Percentiles rank a stretch among this genome's conserved stretches.
Evolutionary conservation across 2,888 invertebrate genomes (phyloP).

Genomic region (Cybosia mesomella): DNA sequence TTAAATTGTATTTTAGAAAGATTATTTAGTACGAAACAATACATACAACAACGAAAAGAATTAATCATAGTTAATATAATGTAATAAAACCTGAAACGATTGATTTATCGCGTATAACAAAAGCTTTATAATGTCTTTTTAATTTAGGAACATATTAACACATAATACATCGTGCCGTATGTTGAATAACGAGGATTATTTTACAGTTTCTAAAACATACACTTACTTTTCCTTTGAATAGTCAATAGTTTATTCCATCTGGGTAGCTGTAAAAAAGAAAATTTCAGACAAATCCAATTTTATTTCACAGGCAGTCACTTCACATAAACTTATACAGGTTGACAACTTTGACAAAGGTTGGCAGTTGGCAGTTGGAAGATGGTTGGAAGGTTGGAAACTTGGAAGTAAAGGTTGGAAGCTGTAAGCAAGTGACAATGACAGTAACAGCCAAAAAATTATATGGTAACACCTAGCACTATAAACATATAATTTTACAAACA

Average conservation of each 20-base stretch:
- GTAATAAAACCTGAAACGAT: neutral
- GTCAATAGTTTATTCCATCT: slow-evolving; percentile 44
- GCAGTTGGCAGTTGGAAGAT: slow-evolving; percentile 1
- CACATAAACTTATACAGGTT: slow-evolving; percentile 6
- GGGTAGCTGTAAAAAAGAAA: slow-evolving; percentile 25
- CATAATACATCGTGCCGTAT: neutral
- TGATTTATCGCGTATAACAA: neutral
- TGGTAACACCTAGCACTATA: too few relatives aligned
- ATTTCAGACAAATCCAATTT: slow-evolving; percentile 26
- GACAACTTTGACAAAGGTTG: slow-evolving; percentile 30
- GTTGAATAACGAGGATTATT: neutral
- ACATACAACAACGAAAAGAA: neutral
- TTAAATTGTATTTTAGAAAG: neutral
- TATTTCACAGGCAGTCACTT: slow-evolving; percentile 31
- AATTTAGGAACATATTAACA: neutral
- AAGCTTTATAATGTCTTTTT: neutral
- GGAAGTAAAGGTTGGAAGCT: slow-evolving; percentile 14
- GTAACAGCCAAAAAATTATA: too few relatives aligned
- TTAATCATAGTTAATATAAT: neutral
- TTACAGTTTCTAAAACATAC: neutral
- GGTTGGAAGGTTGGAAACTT: slow-evolving; percentile 31
- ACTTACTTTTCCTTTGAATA: slow-evolving; percentile 20
- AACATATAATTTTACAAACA: too few relatives aligned
- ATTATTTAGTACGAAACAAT: neutral
- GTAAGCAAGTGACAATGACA: neutral